phyloP scores from a whole-genome alignment of 2,797 vertebrate genomes.

The Clarias pachynema region DNA sequence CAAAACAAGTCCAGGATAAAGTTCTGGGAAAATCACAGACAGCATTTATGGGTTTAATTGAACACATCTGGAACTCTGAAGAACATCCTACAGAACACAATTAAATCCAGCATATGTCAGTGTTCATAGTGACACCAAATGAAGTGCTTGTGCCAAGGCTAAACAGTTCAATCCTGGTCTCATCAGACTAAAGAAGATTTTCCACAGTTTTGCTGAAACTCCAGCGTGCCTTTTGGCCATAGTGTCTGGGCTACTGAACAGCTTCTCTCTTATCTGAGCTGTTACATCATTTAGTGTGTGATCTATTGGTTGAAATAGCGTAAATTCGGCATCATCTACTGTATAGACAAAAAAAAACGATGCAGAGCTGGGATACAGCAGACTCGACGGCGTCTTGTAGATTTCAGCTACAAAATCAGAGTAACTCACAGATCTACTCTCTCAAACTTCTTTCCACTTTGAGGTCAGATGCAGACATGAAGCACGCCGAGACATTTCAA shows the following conservation, averaged over 20 bases:
- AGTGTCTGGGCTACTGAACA: not conserved
- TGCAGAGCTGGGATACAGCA: not conserved
- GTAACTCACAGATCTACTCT: not conserved
- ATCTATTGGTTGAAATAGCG: not conserved
- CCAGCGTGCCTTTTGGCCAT: not conserved
- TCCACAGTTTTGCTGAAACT: no score
- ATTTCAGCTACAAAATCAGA: not conserved
- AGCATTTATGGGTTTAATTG: not conserved
- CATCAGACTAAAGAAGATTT: not conserved
- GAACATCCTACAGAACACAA: not conserved
- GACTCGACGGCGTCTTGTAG: not conserved
- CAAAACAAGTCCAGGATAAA: not conserved
- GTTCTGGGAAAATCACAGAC: not conserved
- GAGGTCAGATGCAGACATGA: constrained; percentile 36
- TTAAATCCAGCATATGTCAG: not conserved
- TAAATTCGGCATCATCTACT: not conserved
- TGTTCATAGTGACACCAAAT: not conserved
- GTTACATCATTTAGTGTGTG: not conserved
- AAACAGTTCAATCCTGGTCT: not conserved
- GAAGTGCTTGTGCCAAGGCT: not conserved
- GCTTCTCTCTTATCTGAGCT: not conserved
- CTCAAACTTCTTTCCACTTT: constrained; percentile 31
- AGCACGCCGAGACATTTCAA: constrained; percentile 29
- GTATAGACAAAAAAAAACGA: not conserved
- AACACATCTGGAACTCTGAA: not conserved